Conservation (phyloP, 2,888 invertebrate genomes). For the Dynastes tityus region DNA sequence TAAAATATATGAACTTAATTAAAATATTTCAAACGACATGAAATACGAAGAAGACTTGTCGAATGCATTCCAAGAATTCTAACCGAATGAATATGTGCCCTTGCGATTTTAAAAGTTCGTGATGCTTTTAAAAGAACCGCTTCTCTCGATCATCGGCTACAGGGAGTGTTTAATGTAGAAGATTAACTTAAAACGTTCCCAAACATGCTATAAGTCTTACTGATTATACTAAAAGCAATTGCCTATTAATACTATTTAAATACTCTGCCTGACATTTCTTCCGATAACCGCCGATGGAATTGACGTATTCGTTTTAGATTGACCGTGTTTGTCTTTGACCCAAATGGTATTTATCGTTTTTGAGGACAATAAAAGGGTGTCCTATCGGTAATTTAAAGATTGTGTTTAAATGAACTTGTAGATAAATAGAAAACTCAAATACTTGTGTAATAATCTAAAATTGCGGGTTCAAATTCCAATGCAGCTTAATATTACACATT, state of each 20-base stretch:
- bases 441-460: too few species aligned
- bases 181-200: slow-evolving; percentile 68
- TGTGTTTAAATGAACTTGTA: too few species aligned
- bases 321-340: slow-evolving; percentile 34
- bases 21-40: background rate
- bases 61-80: slow-evolving; percentile 55
- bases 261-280: slow-evolving; percentile 63
- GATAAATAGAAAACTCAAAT: too few species aligned
- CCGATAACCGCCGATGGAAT: slow-evolving; percentile 46
- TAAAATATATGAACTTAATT: background rate
- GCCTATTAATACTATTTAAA: slow-evolving; percentile 70
- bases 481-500: too few species aligned
- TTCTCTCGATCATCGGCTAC: slow-evolving; percentile 47
- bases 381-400: too few species aligned
- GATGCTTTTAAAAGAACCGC: slow-evolving; percentile 40
- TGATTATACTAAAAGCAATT: slow-evolving; percentile 69
- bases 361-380: too few species aligned
- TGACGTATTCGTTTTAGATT: slow-evolving; percentile 44
- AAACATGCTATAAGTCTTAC: slow-evolving; percentile 65
- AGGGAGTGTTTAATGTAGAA: slow-evolving; percentile 65
- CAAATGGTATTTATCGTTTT: slow-evolving; percentile 17
- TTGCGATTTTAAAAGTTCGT: slow-evolving; percentile 44
- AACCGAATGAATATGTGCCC: slow-evolving; percentile 27
- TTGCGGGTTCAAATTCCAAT: too few species aligned
- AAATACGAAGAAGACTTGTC: background rate